Evolutionary conservation across 2,113 vertebrate species (phyloP).

Genomic region (Aythya baeri): DNA sequence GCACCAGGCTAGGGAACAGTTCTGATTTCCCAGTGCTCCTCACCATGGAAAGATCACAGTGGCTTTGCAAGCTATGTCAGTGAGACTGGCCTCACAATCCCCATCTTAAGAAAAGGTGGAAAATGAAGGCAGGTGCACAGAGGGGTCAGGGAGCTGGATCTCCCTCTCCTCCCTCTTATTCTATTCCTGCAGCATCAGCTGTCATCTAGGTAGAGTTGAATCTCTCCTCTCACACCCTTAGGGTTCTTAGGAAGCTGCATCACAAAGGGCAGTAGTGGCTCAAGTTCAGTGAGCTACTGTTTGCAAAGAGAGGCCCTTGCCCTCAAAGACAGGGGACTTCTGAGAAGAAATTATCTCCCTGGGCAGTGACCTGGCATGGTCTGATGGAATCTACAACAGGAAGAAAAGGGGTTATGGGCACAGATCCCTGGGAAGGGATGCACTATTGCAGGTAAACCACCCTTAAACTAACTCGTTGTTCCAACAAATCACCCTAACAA

Average conservation of each 20-base stretch:
- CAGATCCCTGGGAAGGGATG: neutral
- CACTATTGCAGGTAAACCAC: neutral
- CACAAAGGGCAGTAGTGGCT: neutral
- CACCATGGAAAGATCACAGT: neutral
- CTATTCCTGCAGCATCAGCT: neutral
- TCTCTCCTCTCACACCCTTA: no score
- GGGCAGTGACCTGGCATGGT: neutral
- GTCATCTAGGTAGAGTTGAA: neutral
- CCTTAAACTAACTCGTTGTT: neutral
- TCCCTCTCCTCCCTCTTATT: neutral
- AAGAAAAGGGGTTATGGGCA: neutral
- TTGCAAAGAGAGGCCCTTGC: neutral
- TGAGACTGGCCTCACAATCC: neutral
- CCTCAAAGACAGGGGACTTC: neutral
- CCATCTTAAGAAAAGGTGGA: neutral
- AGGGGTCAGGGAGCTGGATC: neutral
- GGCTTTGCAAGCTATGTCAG: neutral
- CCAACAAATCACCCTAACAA: neutral
- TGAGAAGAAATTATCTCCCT: neutral
- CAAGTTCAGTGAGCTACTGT: neutral
- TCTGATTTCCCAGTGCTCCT: neutral
- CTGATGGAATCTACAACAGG: neutral
- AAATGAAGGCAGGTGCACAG: neutral
- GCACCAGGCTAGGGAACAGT: accelerated
- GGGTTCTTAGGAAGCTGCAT: neutral